Evolutionary conservation across 64 coral and sea anemone species (phyloP), one percentile per base, ranked within the genome.

Genomic region (Montipora sp.): DNA sequence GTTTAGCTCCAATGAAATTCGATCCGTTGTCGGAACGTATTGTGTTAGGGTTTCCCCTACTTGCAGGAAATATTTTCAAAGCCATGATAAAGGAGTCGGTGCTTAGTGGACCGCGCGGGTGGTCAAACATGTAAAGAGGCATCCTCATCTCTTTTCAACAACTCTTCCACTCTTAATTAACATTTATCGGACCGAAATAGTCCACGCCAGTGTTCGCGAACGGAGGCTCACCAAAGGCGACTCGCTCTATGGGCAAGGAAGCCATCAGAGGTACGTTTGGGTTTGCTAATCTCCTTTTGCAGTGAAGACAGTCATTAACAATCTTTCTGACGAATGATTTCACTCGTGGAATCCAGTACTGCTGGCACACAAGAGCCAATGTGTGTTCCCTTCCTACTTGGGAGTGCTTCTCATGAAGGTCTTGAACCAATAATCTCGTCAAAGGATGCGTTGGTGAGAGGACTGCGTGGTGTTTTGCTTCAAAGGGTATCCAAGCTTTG

Each of bases 161-260:
- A 23, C 23, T 23, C 79, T 61, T 55, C 80, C 79, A 13, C 70
- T 74, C 59, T 92, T 92, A 5, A 92, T 23, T 23, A 23, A 23
- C 90, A 66, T 43, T 75, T 3, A 92, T 75, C 19, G 90, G 90
- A 84, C 90, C 90, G 43, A 92, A 92, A 63, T 83, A 84, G 21
- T 92, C 80, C 47, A 78, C 9, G 0, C 72, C 80, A 45, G 67
- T 81, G 80, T 92, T 51, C 2, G 66, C 60, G 47, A 71, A 53
- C 60, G 69, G 82, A 76, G 57, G 63, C 13, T 51, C 47, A 16
- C 46, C 15, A 4, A 51, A 47, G 5, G 76, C 76, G 51, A 78
- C 47, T 47, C 51, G 48, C 2, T 51, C 47, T 22, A 10, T 76
- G 16, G 86, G 86, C 10, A 75, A 50, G 13, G 86, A 21, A 3